phyloP scores from a whole-genome alignment of 2,797 vertebrate genomes.

The Sebastes goodei region DNA sequence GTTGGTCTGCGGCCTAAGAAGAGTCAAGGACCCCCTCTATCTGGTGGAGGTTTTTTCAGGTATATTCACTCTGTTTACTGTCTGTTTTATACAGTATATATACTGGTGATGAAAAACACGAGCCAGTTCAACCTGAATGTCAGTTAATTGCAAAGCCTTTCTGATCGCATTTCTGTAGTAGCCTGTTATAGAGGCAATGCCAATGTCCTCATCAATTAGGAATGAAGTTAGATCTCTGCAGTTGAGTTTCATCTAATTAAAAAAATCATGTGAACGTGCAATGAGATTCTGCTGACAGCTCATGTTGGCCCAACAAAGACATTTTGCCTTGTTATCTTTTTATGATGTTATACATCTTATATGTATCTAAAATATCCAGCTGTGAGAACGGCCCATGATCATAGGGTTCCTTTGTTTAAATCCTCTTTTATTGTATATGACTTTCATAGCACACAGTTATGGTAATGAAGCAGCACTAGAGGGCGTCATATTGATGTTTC shows the following conservation, averaged over 20 bases:
- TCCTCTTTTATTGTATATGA: not conserved
- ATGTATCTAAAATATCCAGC: not conserved
- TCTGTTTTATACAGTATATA: not conserved
- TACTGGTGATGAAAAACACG: not conserved
- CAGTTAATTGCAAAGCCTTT: not conserved
- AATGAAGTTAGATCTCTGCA: conserved; percentile 22
- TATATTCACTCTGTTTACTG: conserved; percentile 47
- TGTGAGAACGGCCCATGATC: not conserved
- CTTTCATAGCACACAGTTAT: conserved; percentile 20
- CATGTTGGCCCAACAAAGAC: not conserved
- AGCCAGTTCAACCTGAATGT: not conserved
- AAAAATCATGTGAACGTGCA: conserved; percentile 37
- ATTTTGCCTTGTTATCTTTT: not conserved
- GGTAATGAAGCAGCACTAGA: conserved; percentile 49
- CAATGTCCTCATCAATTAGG: conserved; percentile 23
- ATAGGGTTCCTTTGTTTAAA: not conserved
- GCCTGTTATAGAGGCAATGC: not conserved
- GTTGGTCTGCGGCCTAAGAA: conserved; percentile 91
- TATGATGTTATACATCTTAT: not conserved
- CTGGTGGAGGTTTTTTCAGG: conserved; percentile 89
- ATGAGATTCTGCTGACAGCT: conserved; percentile 19
- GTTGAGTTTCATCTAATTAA: conserved; percentile 41
- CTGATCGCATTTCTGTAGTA: not conserved
- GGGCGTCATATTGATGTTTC: conserved; percentile 35
- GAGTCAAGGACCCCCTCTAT: conserved; percentile 94